Evolutionary conservation across 2,797 vertebrate genomes (phyloP).

Genomic region (Poecilia picta): DNA sequence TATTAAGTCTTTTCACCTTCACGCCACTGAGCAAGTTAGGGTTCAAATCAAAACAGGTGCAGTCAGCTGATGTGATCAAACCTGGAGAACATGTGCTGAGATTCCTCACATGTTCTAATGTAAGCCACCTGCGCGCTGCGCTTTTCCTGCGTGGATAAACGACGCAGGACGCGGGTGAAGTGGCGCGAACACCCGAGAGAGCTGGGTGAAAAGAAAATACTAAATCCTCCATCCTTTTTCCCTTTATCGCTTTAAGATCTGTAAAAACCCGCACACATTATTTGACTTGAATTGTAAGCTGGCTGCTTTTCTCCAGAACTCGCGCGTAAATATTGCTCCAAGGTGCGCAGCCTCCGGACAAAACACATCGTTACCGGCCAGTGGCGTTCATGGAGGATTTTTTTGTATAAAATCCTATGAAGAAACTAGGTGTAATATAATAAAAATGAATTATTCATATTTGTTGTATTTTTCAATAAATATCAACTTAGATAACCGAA

Average conservation of each 20-base stretch:
- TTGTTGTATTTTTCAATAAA: neutral
- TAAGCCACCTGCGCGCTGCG: conserved; percentile 70
- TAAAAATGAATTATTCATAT: neutral
- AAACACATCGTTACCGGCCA: neutral
- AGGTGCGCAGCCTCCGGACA: neutral
- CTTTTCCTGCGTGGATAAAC: conserved; percentile 47
- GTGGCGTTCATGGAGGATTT: neutral
- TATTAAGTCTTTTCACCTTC: neutral
- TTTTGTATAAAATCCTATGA: neutral
- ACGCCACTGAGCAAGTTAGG: neutral
- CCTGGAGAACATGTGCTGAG: conserved; percentile 46
- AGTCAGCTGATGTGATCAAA: conserved; percentile 70
- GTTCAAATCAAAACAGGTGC: conserved; percentile 34
- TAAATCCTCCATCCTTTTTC: conserved; percentile 67
- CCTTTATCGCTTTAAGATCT: conserved; percentile 29
- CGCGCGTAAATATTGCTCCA: neutral
- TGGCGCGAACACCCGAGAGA: conserved; percentile 8
- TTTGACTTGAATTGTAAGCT: neutral
- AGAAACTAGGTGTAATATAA: neutral
- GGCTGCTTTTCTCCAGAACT: neutral
- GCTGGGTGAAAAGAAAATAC: conserved; percentile 59
- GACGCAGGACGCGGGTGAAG: conserved; percentile 70
- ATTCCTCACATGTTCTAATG: conserved; percentile 54
- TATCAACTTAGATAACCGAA: neutral
- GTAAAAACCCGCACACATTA: neutral